These are phyloP conservation scores for Scatophagus argus DNA, from an alignment of 2,113 vertebrate genomes.

Conservation along the genomic window DNA sequence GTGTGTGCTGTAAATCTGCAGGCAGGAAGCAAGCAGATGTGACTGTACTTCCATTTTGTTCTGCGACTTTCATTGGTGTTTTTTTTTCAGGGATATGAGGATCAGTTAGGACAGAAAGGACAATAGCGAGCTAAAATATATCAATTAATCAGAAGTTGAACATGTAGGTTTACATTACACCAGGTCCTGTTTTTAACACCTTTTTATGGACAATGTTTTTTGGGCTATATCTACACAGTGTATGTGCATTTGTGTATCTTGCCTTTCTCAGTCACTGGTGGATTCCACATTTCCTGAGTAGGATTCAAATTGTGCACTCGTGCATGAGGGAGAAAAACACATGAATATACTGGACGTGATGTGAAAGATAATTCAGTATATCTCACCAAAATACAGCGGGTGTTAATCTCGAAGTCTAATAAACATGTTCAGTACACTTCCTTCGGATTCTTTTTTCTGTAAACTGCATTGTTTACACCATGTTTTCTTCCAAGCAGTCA, in stretches of 20 bases:
- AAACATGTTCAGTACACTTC: not conserved
- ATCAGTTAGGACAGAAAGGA: not conserved
- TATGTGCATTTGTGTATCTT: not conserved
- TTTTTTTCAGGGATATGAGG: not conserved
- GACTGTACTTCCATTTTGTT: conserved; percentile 36
- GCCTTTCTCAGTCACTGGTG: not conserved
- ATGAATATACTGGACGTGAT: not conserved
- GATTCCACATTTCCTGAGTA: not conserved
- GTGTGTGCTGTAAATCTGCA: conserved; percentile 40
- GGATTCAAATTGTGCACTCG: not conserved
- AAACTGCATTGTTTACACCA: not conserved
- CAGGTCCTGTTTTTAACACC: not conserved
- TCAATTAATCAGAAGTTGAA: not conserved
- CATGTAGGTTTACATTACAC: not conserved
- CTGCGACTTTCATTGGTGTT: conserved; percentile 2
- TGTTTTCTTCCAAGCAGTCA: not conserved
- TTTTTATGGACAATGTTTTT: not conserved
- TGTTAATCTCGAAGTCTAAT: not conserved
- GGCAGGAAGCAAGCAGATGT: conserved; percentile 46
- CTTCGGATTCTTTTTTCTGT: not conserved
- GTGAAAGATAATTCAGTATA: not conserved
- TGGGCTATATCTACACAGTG: not conserved
- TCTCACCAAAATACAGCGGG: not conserved
- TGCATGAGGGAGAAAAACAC: not conserved
- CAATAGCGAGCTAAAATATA: conserved; percentile 1